These are phyloP conservation scores for Antennarius striatus DNA, from an alignment of 2,113 vertebrate genomes.

Conservation along the genomic window DNA sequence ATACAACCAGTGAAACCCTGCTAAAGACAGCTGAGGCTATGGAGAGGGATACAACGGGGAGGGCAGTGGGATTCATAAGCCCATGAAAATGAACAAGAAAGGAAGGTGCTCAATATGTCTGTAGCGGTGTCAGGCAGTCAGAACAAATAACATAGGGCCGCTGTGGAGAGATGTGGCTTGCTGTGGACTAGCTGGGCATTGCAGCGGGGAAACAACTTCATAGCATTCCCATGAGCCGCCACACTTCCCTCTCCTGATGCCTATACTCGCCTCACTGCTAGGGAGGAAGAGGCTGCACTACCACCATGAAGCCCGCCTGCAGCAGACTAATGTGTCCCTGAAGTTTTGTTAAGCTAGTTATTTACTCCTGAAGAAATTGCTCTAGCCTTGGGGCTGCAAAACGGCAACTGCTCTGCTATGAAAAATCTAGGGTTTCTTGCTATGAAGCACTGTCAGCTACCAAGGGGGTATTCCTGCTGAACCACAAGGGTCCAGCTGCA, in stretches of 20 bases:
- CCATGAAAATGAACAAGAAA: constrained; percentile 74
- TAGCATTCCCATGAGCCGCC: constrained; percentile 73
- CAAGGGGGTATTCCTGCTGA: constrained; percentile 66
- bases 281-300: constrained; percentile 55
- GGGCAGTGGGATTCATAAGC: constrained; percentile 59
- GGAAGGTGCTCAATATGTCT: constrained; percentile 72
- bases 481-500: constrained; percentile 33
- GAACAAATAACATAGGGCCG: constrained; percentile 77
- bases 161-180: constrained; percentile 68
- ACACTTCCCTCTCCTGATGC: constrained; percentile 55
- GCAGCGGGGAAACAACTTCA: constrained; percentile 69
- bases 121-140: constrained; percentile 75
- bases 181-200: constrained; percentile 69
- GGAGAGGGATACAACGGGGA: constrained; percentile 18
- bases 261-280: constrained; percentile 53
- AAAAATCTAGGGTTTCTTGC: constrained; percentile 62
- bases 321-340: constrained; percentile 79
- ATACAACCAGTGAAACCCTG: constrained; percentile 58
- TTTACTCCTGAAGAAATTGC: constrained; percentile 82
- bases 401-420: constrained; percentile 52
- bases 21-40: constrained; percentile 44
- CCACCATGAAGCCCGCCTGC: constrained; percentile 63
- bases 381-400: constrained; percentile 66
- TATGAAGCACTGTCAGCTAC: constrained; percentile 68
- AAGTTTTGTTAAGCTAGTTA: constrained; percentile 84